Conservation (phyloP, 64 coral and sea anemone genomes). For the Montipora cactus region DNA sequence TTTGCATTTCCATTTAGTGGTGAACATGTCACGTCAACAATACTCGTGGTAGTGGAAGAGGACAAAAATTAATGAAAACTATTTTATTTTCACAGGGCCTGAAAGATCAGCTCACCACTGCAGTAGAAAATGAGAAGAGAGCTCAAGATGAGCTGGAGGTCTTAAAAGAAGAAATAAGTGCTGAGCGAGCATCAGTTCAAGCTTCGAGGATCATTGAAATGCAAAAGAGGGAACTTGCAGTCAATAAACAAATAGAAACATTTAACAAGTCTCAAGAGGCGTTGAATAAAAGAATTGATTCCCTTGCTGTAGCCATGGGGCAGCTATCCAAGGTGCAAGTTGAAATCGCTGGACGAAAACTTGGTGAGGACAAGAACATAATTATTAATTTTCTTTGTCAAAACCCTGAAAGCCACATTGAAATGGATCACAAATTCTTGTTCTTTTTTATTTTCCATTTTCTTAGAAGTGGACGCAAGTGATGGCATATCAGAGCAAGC, state of each 20-base stretch:
- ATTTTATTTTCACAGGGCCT: constrained; percentile 30
- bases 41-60: not conserved
- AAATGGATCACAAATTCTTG: not conserved
- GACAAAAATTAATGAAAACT: not conserved
- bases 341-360: constrained; percentile 68
- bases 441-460: not conserved
- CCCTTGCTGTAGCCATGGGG: constrained; percentile 30
- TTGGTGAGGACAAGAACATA: constrained; percentile 55
- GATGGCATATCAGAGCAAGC: constrained; percentile 72
- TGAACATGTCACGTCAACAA: too few species aligned
- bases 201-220: constrained; percentile 77
- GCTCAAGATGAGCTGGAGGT: constrained; percentile 70
- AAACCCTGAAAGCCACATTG: too few species aligned
- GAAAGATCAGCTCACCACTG: constrained; percentile 59
- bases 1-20: too few species aligned
- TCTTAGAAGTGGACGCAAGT: constrained; percentile 78
- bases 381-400: not conserved
- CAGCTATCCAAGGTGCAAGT: constrained; percentile 70
- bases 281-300: constrained; percentile 53
- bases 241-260: constrained; percentile 66
- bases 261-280: constrained; percentile 73
- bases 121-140: constrained; percentile 80
- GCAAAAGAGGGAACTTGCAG: constrained; percentile 59
- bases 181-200: constrained; percentile 78
- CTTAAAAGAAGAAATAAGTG: constrained; percentile 83